Conservation (phyloP, 2,888 invertebrate genomes). For the Thera obeliscata region DNA sequence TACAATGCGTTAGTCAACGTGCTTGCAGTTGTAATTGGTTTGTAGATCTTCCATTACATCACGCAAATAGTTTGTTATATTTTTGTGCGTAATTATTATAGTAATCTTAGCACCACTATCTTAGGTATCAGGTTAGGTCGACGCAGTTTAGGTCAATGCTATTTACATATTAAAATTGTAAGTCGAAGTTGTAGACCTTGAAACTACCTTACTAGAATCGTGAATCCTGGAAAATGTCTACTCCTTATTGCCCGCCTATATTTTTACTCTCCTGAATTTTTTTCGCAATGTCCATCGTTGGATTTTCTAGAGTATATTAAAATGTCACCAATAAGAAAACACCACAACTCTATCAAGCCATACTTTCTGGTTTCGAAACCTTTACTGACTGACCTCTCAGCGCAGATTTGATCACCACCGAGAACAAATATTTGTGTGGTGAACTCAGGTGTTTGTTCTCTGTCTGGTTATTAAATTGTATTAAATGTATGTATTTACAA, state of each 20-base stretch:
- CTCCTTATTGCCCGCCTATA: background rate
- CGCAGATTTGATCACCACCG: no score
- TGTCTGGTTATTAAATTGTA: no score
- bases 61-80: conserved; percentile 14
- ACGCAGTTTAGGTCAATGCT: conserved; percentile 28
- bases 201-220: conserved; percentile 9
- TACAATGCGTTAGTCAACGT: conserved; percentile 17
- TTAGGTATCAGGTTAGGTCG: conserved; percentile 24
- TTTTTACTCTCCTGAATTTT: background rate
- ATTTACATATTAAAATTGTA: conserved; percentile 12
- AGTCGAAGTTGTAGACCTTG: conserved; percentile 10
- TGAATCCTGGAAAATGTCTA: background rate
- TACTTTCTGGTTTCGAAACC: no score
- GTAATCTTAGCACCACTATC: conserved; percentile 22
- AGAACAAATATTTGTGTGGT: no score
- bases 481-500: no score
- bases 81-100: conserved; percentile 23
- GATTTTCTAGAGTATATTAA: no score
- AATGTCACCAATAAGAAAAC: no score
- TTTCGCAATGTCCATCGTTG: background rate
- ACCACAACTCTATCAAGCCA: no score
- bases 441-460: no score
- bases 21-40: conserved; percentile 18
- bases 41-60: conserved; percentile 18
- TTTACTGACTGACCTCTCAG: no score